Conservation (phyloP, 2,888 invertebrate species). For the Cosmia trapezina region DNA sequence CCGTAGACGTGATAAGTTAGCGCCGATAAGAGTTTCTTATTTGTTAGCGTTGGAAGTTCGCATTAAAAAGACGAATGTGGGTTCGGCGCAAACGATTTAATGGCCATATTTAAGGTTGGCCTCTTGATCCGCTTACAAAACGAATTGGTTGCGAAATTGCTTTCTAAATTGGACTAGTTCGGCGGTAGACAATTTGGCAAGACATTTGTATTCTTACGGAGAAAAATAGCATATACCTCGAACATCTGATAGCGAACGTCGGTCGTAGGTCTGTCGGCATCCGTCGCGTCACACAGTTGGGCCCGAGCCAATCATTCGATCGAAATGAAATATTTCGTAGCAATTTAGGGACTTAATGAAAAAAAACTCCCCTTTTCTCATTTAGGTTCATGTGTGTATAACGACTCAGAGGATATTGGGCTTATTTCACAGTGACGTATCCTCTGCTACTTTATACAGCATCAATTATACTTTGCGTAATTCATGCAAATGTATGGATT, state of each 20-base stretch:
- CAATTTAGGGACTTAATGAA: constrained; percentile 81
- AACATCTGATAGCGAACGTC: constrained; percentile 87
- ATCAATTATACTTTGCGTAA: constrained; percentile 39
- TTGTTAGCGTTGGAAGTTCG: constrained; percentile 77
- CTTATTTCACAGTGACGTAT: constrained; percentile 63
- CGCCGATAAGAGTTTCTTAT: constrained; percentile 76
- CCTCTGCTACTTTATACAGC: constrained; percentile 55
- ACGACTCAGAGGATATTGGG: constrained; percentile 54
- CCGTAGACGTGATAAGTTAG: constrained; percentile 71
- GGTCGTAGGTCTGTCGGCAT: constrained; percentile 81
- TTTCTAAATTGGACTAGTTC: constrained; percentile 90
- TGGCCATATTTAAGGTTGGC: constrained; percentile 87
- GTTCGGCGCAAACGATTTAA: constrained; percentile 84
- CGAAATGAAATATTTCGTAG: constrained; percentile 84
- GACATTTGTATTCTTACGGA: constrained; percentile 89
- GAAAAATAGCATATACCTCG: constrained; percentile 88
- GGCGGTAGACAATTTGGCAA: constrained; percentile 89
- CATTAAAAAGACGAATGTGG: constrained; percentile 83
- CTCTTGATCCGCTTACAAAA: constrained; percentile 89
- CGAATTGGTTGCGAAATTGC: constrained; percentile 90
- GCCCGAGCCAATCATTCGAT: constrained; percentile 86
- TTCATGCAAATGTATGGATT: constrained; percentile 49
- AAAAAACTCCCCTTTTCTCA: constrained; percentile 76
- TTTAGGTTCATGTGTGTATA: constrained; percentile 70
- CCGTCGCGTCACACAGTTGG: constrained; percentile 80